Evolutionary conservation across 2,113 vertebrate species (phyloP), one percentile per base, ranked within the genome.

Genomic region (Hippolais icterina): DNA sequence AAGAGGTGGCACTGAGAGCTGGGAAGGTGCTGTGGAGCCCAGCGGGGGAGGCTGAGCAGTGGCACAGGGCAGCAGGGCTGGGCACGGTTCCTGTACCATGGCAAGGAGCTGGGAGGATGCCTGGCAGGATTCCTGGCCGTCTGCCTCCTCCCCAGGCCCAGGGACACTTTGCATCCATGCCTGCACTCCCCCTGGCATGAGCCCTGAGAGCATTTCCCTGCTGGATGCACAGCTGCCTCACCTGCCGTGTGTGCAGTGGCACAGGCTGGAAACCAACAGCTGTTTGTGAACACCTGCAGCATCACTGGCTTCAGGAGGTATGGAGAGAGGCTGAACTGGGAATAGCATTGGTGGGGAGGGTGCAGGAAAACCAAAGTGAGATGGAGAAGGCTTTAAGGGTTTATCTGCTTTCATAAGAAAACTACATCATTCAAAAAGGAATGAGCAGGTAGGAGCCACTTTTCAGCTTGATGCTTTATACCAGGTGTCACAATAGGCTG

Each of bases 291-390:
- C 29, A 37, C 16, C 28, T 16, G 44, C 2, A 2, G 28, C 31
- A n/a, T 0, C 1, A 0, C 63, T 24, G 61, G 39, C 60, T 39
- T 25, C 41, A 42, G 16, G 20, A 37, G 20, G 5, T 2, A 4
- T 9, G 18, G 28, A 64, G 60, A 78, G 41, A 50, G 31, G 54
- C 37, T 68, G 22, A 37, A 47, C 35, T 17, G 37, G 22, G 47
- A 52, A 19, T 2, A 27, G 35, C 3, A 39, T n/a, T 0, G 0
- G 19, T 17, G 37, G 15, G 15, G 29, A 37, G 33, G 42, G 1
- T 42, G 50, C 50, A 88, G 54, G 35, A 61, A 85, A 72, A 47
- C 8, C 5, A 52, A 59, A 72, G 44, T 11, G 65, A 28, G 17
- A 41, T 3, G 54, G 22, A 84, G 41, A 23, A 29, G 11, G 11